A percentile compares a stretch with the other conserved stretches of the same genome.
phyloP scores from a whole-genome alignment of 2,888 invertebrate species.

The Scaptomyza caliginosa region DNA sequence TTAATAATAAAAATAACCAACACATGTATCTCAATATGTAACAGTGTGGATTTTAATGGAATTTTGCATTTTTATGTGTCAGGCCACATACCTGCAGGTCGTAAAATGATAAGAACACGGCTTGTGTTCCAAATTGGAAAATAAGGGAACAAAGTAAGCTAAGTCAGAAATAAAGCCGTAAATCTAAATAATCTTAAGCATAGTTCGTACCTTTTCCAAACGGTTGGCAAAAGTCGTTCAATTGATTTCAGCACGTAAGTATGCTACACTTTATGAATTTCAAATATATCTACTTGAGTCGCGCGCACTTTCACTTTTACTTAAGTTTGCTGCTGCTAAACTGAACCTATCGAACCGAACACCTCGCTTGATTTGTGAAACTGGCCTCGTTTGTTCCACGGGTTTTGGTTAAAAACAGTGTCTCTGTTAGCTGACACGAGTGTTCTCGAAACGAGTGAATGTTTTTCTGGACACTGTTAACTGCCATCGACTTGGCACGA shows the following conservation, averaged over 20 bases:
- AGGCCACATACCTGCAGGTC: conserved; percentile 43
- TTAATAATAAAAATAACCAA: conserved; percentile 10
- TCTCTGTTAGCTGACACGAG: conserved; percentile 34
- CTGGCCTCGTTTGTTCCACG: conserved; percentile 72
- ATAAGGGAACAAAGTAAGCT: background rate
- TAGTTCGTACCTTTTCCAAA: conserved; percentile 50
- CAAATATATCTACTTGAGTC: conserved; percentile 40
- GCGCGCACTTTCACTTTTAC: conserved; percentile 73
- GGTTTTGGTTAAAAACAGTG: conserved; percentile 62
- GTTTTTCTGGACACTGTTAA: conserved; percentile 64
- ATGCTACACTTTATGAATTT: conserved; percentile 59
- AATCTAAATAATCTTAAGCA: conserved; percentile 8
- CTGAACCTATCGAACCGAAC: conserved; percentile 79
- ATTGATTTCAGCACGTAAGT: conserved; percentile 38
- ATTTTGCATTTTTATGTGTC: conserved; percentile 43
- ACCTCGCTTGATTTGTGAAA: conserved; percentile 78
- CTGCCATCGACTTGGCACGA: conserved; percentile 24
- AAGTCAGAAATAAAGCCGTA: background rate
- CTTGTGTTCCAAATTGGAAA: background rate
- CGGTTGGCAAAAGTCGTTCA: conserved; percentile 8
- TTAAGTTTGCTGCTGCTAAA: conserved; percentile 25
- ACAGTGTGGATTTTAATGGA: conserved; percentile 27
- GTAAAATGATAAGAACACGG: conserved; percentile 24
- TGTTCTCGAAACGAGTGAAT: conserved; percentile 35
- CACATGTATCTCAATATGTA: conserved; percentile 17